Percentiles rank a stretch among this genome's conserved stretches.
These are phyloP conservation scores for Rachycentron canadum DNA, from an alignment of 2,797 vertebrate species.

Conservation along the genomic window DNA sequence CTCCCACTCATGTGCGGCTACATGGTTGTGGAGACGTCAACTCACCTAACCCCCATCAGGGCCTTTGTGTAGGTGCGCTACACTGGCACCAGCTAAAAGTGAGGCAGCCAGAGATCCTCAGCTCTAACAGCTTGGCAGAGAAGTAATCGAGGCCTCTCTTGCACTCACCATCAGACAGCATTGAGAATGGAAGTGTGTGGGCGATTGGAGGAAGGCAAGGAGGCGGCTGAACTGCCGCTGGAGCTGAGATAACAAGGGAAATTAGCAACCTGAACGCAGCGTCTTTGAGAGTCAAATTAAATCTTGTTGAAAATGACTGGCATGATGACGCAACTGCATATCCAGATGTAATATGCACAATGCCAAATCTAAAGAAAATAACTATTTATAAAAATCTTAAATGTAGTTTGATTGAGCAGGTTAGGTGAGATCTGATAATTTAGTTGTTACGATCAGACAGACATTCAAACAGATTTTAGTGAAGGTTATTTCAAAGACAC, in stretches of 20 bases:
- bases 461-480: background rate
- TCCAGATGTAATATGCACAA: constrained; percentile 15
- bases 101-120: constrained; percentile 54
- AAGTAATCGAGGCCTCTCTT: constrained; percentile 62
- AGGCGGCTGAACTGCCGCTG: constrained; percentile 44
- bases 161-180: constrained; percentile 57
- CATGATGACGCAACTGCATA: background rate
- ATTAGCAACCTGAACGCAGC: constrained; percentile 57
- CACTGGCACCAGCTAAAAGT: constrained; percentile 51
- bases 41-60: constrained; percentile 34
- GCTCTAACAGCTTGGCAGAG: constrained; percentile 67
- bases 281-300: constrained; percentile 34
- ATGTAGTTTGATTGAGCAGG: background rate
- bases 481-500: accelerated
- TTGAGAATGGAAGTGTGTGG: constrained; percentile 61
- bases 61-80: constrained; percentile 50
- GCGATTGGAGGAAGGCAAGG: constrained; percentile 48
- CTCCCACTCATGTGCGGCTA: constrained; percentile 39
- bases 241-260: constrained; percentile 56
- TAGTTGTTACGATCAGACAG: background rate
- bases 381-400: background rate
- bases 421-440: background rate
- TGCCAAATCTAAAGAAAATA: background rate
- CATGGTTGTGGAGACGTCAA: constrained; percentile 39
- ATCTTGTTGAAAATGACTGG: constrained; percentile 3